These are phyloP conservation scores for Brotula barbata DNA, from an alignment of 2,797 vertebrate genomes.

Conservation along the genomic window DNA sequence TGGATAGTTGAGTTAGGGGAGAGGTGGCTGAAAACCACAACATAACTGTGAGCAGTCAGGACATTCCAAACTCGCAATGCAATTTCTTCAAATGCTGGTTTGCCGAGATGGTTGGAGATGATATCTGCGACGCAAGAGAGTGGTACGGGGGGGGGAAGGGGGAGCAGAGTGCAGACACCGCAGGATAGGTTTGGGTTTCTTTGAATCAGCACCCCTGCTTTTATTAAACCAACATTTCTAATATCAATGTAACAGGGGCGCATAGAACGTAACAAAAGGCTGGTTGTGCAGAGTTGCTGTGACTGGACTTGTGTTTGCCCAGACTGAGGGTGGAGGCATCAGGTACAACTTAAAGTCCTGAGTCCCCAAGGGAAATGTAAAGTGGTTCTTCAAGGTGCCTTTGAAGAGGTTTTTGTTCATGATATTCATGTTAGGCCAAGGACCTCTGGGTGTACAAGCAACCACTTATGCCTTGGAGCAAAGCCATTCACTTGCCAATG, in stretches of 20 bases:
- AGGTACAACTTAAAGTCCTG: constrained; percentile 61
- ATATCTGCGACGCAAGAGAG: constrained; percentile 82
- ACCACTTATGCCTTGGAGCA: constrained; percentile 25
- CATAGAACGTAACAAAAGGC: constrained; percentile 62
- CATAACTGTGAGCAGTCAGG: constrained; percentile 89
- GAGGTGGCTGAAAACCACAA: constrained; percentile 81
- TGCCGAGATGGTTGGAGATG: constrained; percentile 85
- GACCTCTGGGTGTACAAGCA: constrained; percentile 42
- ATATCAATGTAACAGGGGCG: constrained; percentile 61
- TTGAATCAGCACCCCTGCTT: constrained; percentile 80
- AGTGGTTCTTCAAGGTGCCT: constrained; percentile 65
- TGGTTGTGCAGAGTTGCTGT: constrained; percentile 54
- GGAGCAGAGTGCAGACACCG: constrained; percentile 60
- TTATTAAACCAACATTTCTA: constrained; percentile 86
- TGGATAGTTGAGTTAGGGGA: constrained; percentile 51
- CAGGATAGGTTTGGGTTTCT: constrained; percentile 73
- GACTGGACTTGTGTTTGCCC: constrained; percentile 37
- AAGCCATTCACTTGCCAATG: constrained; percentile 32
- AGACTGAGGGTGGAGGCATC: constrained; percentile 56
- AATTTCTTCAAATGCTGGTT: constrained; percentile 83
- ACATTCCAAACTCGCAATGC: constrained; percentile 91
- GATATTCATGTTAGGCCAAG: constrained; percentile 53
- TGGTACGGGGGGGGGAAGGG: constrained; percentile 71
- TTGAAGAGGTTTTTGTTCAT: constrained; percentile 61
- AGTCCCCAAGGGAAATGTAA: constrained; percentile 58